phyloP scores from a whole-genome alignment of 2,113 vertebrate species.

The Otis tarda region DNA sequence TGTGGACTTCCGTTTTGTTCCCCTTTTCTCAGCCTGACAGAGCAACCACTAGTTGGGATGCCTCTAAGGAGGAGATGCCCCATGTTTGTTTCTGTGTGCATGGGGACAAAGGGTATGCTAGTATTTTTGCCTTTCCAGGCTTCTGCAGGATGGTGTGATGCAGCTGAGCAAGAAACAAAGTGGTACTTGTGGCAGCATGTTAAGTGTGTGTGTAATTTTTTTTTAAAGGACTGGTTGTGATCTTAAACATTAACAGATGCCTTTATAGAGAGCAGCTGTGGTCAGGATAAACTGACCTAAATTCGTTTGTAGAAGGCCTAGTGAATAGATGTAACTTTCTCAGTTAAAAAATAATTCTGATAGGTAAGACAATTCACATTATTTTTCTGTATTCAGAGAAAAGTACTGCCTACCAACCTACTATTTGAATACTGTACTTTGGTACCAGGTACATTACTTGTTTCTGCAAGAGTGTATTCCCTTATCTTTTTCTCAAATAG shows the following conservation, averaged over 20 bases:
- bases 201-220: background rate
- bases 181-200: background rate
- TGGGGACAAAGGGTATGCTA: background rate
- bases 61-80: background rate
- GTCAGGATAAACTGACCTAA: background rate
- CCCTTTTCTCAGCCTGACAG: background rate
- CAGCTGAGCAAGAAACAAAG: background rate
- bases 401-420: background rate
- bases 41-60: accelerated
- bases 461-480: conserved; percentile 22
- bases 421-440: background rate
- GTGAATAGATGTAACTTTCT: background rate
- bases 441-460: background rate
- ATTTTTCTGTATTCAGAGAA: background rate
- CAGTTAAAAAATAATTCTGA: background rate
- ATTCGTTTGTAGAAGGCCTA: background rate
- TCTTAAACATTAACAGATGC: background rate
- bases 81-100: accelerated
- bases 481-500: background rate
- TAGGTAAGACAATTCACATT: background rate
- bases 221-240: background rate
- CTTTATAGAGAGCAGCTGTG: background rate
- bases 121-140: background rate
- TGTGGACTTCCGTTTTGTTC: background rate
- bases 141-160: background rate